A percentile compares a stretch with the other conserved stretches of the same genome.
These are phyloP conservation scores for Clunio marinus DNA, from an alignment of 2,888 invertebrate species.

Conservation along the genomic window DNA sequence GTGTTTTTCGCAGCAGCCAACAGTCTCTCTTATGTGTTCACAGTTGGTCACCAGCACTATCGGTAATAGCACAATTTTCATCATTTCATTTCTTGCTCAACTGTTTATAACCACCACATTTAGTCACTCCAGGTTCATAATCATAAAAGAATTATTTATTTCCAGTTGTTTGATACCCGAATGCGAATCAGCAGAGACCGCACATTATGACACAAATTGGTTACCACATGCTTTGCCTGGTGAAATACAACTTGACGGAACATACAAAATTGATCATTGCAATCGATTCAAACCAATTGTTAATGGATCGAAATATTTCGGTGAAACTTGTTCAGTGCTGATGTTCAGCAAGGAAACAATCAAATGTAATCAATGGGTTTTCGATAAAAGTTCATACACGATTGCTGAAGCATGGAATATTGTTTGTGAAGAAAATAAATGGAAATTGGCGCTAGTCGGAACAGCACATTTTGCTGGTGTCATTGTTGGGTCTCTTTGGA, in stretches of 20 bases:
- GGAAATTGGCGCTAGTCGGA: constrained; percentile 60
- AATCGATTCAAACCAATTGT: constrained; percentile 45
- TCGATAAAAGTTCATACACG: constrained; percentile 53
- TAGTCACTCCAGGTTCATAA: constrained; percentile 6
- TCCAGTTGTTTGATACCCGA: constrained; percentile 43
- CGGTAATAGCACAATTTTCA: constrained; percentile 48
- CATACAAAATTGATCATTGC: constrained; percentile 46
- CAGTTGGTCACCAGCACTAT: constrained; percentile 58
- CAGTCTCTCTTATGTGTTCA: constrained; percentile 60
- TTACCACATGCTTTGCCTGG: constrained; percentile 43
- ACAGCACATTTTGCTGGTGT: constrained; percentile 62
- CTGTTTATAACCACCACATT: neutral
- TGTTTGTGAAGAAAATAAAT: constrained; percentile 58
- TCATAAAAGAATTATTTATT: constrained; percentile 16
- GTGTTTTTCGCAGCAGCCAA: constrained; percentile 59
- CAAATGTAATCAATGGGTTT: constrained; percentile 55
- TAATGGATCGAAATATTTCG: constrained; percentile 41
- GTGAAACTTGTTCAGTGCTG: constrained; percentile 47
- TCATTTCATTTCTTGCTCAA: neutral
- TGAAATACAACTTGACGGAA: constrained; percentile 41
- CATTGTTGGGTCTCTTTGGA: constrained; percentile 52
- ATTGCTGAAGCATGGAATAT: constrained; percentile 59
- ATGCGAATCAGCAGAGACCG: constrained; percentile 45
- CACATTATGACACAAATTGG: constrained; percentile 46
- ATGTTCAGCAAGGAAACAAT: constrained; percentile 48